A percentile compares a stretch with the other conserved stretches of the same genome.
Evolutionary conservation across 2,797 vertebrate genomes (phyloP).

Genomic region (Triplophysa bombifrons): DNA sequence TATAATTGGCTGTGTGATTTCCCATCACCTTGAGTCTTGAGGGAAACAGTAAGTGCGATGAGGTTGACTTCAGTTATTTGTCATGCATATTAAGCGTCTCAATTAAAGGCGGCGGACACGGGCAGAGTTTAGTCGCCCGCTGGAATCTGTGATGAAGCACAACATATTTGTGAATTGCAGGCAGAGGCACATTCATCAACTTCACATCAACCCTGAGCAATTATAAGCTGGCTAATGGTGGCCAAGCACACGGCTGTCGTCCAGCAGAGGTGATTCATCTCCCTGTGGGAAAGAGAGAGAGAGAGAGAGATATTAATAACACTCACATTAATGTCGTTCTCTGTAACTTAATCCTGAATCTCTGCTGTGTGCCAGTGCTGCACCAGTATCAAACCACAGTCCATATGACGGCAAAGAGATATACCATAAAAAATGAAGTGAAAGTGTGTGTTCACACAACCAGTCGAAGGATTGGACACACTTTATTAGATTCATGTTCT

Average conservation of each 20-base stretch:
- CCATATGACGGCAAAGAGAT: not conserved
- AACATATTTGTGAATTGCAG: conserved; percentile 73
- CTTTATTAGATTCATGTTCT: too few species aligned
- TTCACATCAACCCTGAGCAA: conserved; percentile 70
- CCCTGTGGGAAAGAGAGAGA: conserved; percentile 44
- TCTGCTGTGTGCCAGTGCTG: conserved; percentile 38
- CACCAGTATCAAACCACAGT: not conserved
- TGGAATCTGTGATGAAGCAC: conserved; percentile 72
- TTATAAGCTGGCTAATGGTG: conserved; percentile 76
- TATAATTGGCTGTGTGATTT: not conserved
- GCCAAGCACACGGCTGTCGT: conserved; percentile 59
- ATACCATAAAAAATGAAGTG: too few species aligned
- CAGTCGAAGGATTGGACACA: too few species aligned
- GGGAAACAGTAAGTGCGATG: not conserved
- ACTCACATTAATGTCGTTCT: conserved; percentile 76
- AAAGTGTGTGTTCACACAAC: too few species aligned
- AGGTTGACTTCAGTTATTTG: conserved; percentile 30
- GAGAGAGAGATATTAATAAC: conserved; percentile 76
- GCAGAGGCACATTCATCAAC: conserved; percentile 78
- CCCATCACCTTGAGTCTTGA: conserved; percentile 25
- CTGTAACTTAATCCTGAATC: conserved; percentile 56
- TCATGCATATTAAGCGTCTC: conserved; percentile 50
- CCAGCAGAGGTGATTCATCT: conserved; percentile 73
- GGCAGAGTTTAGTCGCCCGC: conserved; percentile 49
- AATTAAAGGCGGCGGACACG: conserved; percentile 41